Base-by-base conservation (phyloP, 2,888 invertebrate species). In the Brassicogethes aeneus region DNA sequence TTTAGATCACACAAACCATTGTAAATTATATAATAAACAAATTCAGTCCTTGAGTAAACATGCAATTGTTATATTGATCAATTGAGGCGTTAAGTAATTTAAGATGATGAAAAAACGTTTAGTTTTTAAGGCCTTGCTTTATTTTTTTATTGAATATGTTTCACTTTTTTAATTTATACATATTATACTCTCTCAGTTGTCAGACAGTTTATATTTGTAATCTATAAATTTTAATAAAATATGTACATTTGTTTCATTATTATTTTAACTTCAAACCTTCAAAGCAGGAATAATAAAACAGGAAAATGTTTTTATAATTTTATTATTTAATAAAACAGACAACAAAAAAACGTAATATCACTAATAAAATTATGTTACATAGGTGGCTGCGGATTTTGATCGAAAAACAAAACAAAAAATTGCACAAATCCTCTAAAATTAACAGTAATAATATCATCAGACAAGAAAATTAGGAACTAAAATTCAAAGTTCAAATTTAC, bases 131-230 rank as follows among this genome's bases (percentile, higher is more conserved):
- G 45, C 46, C 45, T 45, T 49, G 49, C 49, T 51, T 51, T 49
- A 50, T 46, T 49, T 48, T 47, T 49, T 44, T 48, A 39, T 43
- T 48, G 43, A 46, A 45, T 42, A 40, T 30, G 35, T 37, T 40
- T 41, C 36, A 41, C 36, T 35, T 43, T 40, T 43, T 45, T 48
- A 42, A 34, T 38, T 39, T 46, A 40, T 46, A 44, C 31, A 36
- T 42, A 36, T 7, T 29, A 13, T 45, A 44, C 39, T 35, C 36
- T 42, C 47, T 46, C 44, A 43, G 43, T 43, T 48, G 42, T 46
- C 35, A 41, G 36, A 42, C 43, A 46, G 46, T 48, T 42, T 46
- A 48, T 48, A 46, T 48, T 46, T 48, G 45, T 48, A 48, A 45
- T 46, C 48, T 23, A 23, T 23, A 23, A 23, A 23, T 23, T 23